Evolutionary conservation across 2,888 invertebrate species (phyloP), one percentile per base, ranked within the genome.

Genomic region (Dryomyza anilis): DNA sequence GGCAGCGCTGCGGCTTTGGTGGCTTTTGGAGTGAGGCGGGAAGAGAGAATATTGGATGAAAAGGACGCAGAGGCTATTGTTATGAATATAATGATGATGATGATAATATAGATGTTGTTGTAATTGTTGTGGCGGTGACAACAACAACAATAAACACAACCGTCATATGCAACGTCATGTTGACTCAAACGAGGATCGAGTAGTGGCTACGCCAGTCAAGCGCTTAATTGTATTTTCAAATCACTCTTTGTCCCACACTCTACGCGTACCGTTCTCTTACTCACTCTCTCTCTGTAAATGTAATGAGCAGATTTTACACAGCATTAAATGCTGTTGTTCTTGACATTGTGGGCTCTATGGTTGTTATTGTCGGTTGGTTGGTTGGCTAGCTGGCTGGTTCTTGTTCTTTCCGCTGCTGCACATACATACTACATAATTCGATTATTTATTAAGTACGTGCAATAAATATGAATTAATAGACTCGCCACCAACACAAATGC

Each of bases 381-480:
- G n/a, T n/a, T n/a, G n/a, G n/a, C n/a, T n/a, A n/a, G n/a, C n/a
- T n/a, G n/a, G n/a, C n/a, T n/a, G n/a, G n/a, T n/a, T n/a, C n/a
- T n/a, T n/a, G n/a, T n/a, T n/a, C n/a, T n/a, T n/a, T n/a, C n/a
- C n/a, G n/a, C n/a, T n/a, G n/a, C n/a, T n/a, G n/a, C n/a, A n/a
- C n/a, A n/a, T n/a, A n/a, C n/a, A n/a, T n/a, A n/a, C n/a, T n/a
- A n/a, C n/a, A n/a, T n/a, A 46, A 58, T 58, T 58, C 43, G 30
- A 58, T 58, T 46, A 58, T 46, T 58, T 58, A 8, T 29, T 58
- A 58, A 58, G 46, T 58, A 46, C 58, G 58, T 58, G 58, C 46
- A 58, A 58, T 58, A 58, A 58, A 58, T 58, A 58, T 29, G 46
- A 58, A 58, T 46, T 58, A 58, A 58, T 46, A 14, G 58, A 46